Conservation (phyloP, 1,140 invertebrate genomes). For the Bombus huntii region DNA sequence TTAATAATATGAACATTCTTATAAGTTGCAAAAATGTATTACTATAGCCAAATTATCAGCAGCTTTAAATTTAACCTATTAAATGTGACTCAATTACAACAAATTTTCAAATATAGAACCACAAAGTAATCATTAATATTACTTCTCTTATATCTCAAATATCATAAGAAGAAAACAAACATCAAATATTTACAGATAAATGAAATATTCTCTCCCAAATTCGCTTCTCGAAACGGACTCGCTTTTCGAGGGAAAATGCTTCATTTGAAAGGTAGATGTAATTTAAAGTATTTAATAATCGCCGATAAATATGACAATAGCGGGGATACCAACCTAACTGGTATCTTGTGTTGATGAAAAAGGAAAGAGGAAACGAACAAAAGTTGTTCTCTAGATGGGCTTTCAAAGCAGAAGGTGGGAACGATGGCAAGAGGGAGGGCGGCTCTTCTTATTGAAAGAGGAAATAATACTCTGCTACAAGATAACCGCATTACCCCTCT, state of each 20-base stretch:
- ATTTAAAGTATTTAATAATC: slow-evolving; percentile 26
- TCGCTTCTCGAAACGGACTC: not conserved
- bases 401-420: slow-evolving; percentile 44
- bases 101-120: too few species aligned
- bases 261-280: not conserved
- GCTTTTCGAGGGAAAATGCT: too few species aligned
- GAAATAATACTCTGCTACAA: slow-evolving; percentile 72
- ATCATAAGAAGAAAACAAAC: not conserved
- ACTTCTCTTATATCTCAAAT: too few species aligned
- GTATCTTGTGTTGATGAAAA: not conserved
- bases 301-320: slow-evolving; percentile 17
- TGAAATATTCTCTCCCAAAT: not conserved
- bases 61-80: too few species aligned
- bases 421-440: slow-evolving; percentile 20
- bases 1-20: too few species aligned
- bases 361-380: slow-evolving; percentile 30
- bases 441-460: slow-evolving; percentile 67
- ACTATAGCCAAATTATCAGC: too few species aligned
- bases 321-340: not conserved
- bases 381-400: slow-evolving; percentile 26
- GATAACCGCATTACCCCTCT: slow-evolving; percentile 72
- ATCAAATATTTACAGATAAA: not conserved
- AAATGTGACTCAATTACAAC: too few species aligned
- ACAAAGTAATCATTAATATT: too few species aligned
- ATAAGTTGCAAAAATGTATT: too few species aligned